phyloP scores from a whole-genome alignment of 30 jellyfish, hydroid and myxozoan species.

The Aurelia coerulea region DNA sequence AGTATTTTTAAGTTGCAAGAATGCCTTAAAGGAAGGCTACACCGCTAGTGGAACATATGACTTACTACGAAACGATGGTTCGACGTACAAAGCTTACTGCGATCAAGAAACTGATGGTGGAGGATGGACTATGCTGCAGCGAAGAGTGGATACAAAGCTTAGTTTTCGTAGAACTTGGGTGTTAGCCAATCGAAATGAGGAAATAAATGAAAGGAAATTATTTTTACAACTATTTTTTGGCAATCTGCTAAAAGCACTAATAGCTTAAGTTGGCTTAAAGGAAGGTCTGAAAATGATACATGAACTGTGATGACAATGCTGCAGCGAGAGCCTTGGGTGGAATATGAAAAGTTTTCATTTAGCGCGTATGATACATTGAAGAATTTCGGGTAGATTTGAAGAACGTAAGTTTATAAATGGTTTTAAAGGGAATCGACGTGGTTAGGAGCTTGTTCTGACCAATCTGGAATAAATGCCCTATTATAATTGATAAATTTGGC shows the following conservation, averaged over 20 bases:
- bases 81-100: not conserved
- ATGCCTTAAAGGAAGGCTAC: not conserved
- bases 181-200: too few relatives aligned
- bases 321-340: too few relatives aligned
- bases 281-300: slow-evolving; percentile 2
- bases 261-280: slow-evolving; percentile 9
- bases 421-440: too few relatives aligned
- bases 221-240: too few relatives aligned
- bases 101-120: slow-evolving; percentile 16
- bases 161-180: slow-evolving; percentile 1
- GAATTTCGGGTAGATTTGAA: slow-evolving; percentile 18
- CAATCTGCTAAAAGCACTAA: not conserved
- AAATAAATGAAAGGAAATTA: too few relatives aligned
- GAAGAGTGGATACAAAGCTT: not conserved
- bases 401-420: not conserved
- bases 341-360: too few relatives aligned
- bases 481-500: too few relatives aligned
- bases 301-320: not conserved
- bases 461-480: too few relatives aligned
- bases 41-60: not conserved
- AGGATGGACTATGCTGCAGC: not conserved
- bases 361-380: too few relatives aligned
- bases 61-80: not conserved
- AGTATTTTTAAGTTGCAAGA: not conserved
- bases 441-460: not conserved